A percentile compares a stretch with the other conserved stretches of the same genome.
These are phyloP conservation scores for Pseudomugil tenellus DNA, from an alignment of 2,797 vertebrate species.

Conservation along the genomic window DNA sequence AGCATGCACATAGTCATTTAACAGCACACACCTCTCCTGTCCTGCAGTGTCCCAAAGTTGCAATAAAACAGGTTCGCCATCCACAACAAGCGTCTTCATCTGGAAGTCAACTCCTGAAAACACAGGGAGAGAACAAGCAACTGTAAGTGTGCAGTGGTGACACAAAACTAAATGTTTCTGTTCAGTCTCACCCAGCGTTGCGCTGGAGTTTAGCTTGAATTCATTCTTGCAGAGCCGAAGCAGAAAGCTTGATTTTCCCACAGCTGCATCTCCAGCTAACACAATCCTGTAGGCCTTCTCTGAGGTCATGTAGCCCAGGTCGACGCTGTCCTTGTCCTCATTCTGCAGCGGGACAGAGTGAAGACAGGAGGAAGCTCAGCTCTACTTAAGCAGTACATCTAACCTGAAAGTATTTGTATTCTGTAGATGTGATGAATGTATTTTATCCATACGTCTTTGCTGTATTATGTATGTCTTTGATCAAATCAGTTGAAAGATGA, in stretches of 20 bases:
- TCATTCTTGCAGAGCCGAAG: constrained; percentile 96
- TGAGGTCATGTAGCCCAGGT: constrained; percentile 78
- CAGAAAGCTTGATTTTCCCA: constrained; percentile 97
- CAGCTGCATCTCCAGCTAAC: constrained; percentile 93
- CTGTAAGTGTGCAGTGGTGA: neutral
- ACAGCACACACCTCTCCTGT: constrained; percentile 87
- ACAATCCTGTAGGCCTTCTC: constrained; percentile 94
- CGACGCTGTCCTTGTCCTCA: constrained; percentile 60
- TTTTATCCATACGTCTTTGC: constrained; percentile 2
- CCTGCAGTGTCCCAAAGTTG: constrained; percentile 97
- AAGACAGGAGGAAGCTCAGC: neutral
- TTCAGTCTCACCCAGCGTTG: constrained; percentile 88
- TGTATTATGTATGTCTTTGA: neutral
- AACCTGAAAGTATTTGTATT: neutral
- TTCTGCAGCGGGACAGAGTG: constrained; percentile 71
- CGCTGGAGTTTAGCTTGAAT: constrained; percentile 88
- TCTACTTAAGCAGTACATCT: neutral
- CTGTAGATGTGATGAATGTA: constrained; percentile 1
- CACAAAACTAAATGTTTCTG: constrained; percentile 4
- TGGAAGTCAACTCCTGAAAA: constrained; percentile 94
- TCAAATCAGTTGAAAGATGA: neutral
- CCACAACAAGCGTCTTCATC: constrained; percentile 93
- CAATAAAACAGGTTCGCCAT: constrained; percentile 90
- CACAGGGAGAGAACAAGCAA: constrained; percentile 7
- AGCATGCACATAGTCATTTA: neutral